Conservation (phyloP, 2,113 vertebrate genomes). For the Grallaria varia region DNA sequence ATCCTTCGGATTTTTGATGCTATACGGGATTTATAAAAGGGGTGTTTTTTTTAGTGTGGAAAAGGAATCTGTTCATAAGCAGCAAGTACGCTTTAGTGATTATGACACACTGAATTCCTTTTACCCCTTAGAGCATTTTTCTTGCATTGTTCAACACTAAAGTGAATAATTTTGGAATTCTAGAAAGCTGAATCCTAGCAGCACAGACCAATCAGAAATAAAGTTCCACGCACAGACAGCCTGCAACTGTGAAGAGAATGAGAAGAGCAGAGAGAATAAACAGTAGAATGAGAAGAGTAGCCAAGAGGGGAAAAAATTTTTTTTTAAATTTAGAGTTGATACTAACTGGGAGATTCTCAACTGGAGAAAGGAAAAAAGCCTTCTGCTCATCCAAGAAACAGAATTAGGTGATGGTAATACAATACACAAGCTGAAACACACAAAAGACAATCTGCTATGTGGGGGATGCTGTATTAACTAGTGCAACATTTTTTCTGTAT, state of each 20-base stretch:
- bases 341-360: background rate
- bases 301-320: accelerated
- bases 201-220: background rate
- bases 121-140: background rate
- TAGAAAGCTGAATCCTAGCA: background rate
- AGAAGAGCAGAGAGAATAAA: background rate
- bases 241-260: background rate
- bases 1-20: background rate
- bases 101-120: background rate
- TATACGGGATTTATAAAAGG: background rate
- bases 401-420: background rate
- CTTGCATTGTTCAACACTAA: background rate
- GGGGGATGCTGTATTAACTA: background rate
- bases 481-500: background rate
- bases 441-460: background rate
- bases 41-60: background rate
- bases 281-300: background rate
- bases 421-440: background rate
- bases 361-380: background rate
- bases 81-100: background rate
- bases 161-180: background rate
- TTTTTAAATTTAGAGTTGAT: background rate
- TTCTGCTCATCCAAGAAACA: background rate
- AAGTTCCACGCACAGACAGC: background rate
- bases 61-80: background rate